Evolutionary conservation across 2,888 invertebrate genomes (phyloP).

Genomic region (Eristalis arbustorum): DNA sequence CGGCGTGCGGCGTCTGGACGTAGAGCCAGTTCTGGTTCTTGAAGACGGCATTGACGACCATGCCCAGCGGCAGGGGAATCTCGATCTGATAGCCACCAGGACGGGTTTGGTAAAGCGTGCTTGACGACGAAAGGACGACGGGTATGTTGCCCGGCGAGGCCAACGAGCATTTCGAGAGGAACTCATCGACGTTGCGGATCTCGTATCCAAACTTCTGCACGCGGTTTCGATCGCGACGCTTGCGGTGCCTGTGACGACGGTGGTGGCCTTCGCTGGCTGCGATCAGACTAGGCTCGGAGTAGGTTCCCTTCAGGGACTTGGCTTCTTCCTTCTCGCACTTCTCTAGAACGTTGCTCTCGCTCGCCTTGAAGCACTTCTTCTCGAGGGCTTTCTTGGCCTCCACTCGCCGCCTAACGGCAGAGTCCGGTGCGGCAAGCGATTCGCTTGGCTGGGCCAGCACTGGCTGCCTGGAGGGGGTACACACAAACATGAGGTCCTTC

Average conservation of each 20-base stretch:
- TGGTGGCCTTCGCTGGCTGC: conserved; percentile 78
- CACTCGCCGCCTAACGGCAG: conserved; percentile 53
- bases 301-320: conserved; percentile 77
- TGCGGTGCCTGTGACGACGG: conserved; percentile 78
- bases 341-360: conserved; percentile 68
- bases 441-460: conserved; percentile 71
- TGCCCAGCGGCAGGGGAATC: conserved; percentile 87
- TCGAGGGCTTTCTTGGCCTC: conserved; percentile 58
- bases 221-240: conserved; percentile 78
- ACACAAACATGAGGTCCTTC: conserved; percentile 78
- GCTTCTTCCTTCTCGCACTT: conserved; percentile 72
- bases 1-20: conserved; percentile 91
- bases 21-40: conserved; percentile 92
- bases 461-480: conserved; percentile 78
- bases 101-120: conserved; percentile 87
- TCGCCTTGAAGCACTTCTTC: conserved; percentile 62
- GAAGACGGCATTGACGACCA: conserved; percentile 92
- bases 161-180: conserved; percentile 89
- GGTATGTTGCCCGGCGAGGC: conserved; percentile 92
- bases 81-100: conserved; percentile 86
- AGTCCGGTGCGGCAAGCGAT: conserved; percentile 73
- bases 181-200: conserved; percentile 89
- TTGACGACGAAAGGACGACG: conserved; percentile 89
- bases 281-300: conserved; percentile 79
- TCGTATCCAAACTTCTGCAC: conserved; percentile 86